These are phyloP conservation scores for Argentina silus DNA, from an alignment of 2,797 vertebrate genomes.

Conservation along the genomic window DNA sequence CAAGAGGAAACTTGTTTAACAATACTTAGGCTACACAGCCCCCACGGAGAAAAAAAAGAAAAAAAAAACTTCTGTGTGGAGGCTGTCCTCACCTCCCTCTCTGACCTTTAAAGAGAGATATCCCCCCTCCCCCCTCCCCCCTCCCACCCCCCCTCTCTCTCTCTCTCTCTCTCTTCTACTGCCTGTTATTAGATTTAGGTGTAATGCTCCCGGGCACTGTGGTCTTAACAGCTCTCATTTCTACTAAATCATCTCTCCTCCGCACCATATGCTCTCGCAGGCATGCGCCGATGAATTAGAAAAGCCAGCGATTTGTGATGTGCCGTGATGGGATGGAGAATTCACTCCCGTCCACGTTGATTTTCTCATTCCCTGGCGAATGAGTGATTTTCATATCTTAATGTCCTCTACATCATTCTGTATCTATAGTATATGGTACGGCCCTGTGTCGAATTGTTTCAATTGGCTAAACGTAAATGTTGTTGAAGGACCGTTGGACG, in stretches of 20 bases:
- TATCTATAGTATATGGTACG: neutral
- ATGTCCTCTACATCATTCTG: neutral
- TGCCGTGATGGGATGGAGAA: slow-evolving; percentile 60
- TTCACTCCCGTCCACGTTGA: slow-evolving; percentile 56
- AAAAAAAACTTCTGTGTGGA: neutral
- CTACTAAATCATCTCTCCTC: slow-evolving; percentile 65
- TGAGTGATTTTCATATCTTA: slow-evolving; percentile 58
- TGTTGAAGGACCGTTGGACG: neutral
- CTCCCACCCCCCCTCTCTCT: slow-evolving; percentile 21
- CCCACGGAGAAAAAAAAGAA: neutral
- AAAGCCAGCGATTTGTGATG: slow-evolving; percentile 65
- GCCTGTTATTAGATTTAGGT: slow-evolving; percentile 77
- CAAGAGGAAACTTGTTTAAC: slow-evolving; percentile 32
- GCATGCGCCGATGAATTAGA: slow-evolving; percentile 57
- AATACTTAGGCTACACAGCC: neutral
- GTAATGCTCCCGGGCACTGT: slow-evolving; percentile 72
- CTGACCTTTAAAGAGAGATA: neutral
- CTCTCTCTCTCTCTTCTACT: slow-evolving; percentile 35
- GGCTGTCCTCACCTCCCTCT: neutral
- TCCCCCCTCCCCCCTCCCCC: slow-evolving; percentile 35
- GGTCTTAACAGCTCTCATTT: slow-evolving; percentile 78
- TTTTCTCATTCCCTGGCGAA: slow-evolving; percentile 47
- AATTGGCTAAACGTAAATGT: neutral
- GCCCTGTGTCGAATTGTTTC: neutral
- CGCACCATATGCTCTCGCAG: slow-evolving; percentile 9